phyloP scores from a whole-genome alignment of 2,888 invertebrate species.

The Panorpa germanica region DNA sequence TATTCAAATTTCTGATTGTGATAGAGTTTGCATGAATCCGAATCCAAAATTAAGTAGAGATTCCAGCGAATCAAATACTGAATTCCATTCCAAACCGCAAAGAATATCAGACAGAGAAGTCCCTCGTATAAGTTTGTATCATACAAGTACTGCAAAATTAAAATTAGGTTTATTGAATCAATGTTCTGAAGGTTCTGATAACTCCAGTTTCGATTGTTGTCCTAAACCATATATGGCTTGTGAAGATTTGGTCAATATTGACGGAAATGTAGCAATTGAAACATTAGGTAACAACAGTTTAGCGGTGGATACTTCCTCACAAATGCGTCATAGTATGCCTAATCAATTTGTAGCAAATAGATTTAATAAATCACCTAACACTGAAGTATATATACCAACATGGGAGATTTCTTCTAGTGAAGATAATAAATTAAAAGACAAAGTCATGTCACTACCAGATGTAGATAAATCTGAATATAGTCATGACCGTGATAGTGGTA shows the following conservation, averaged over 20 bases:
- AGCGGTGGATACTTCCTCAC: conserved; percentile 14
- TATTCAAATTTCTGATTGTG: too few relatives aligned
- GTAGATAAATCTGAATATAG: too few relatives aligned
- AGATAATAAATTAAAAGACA: conserved; percentile 18
- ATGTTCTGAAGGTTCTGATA: conserved; percentile 39
- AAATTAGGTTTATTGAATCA: conserved; percentile 25
- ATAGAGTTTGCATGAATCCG: conserved; percentile 9
- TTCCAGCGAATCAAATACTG: conserved; percentile 9
- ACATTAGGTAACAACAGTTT: conserved; percentile 21
- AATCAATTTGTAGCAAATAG: conserved; percentile 38
- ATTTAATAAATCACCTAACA: conserved; percentile 31
- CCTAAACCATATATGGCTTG: conserved; percentile 37
- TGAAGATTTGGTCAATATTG: conserved; percentile 46
- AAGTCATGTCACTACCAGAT: too few relatives aligned
- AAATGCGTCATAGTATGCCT: conserved; percentile 42
- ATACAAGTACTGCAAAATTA: conserved; percentile 29
- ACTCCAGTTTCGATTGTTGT: conserved; percentile 34
- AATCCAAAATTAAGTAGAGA: conserved; percentile 16
- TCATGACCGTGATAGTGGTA: conserved; percentile 12
- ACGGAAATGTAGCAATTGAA: conserved; percentile 34
- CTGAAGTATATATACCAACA: conserved; percentile 32
- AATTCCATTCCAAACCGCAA: conserved; percentile 6
- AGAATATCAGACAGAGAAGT: neutral
- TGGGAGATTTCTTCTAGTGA: conserved; percentile 26
- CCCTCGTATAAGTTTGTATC: conserved; percentile 20